Conservation (phyloP, 37 sponge, comb jelly and placozoan species). For the Bolinopsis microptera region DNA sequence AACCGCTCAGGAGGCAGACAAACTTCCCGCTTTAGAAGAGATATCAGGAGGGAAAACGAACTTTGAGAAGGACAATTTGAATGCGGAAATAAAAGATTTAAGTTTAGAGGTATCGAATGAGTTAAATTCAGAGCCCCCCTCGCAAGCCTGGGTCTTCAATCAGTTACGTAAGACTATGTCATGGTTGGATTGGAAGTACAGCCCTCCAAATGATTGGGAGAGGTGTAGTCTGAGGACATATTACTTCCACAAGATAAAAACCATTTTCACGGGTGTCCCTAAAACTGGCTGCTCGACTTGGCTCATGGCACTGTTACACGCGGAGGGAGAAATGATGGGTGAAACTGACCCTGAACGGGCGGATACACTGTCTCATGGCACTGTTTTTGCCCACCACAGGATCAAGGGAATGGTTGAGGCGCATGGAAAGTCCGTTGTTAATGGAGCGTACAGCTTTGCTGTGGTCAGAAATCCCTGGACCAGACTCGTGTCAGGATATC, state of each 20-base stretch:
- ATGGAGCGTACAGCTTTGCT: neutral
- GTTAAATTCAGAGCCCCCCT: neutral
- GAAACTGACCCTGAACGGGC: neutral
- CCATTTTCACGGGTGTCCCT: neutral
- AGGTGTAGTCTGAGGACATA: neutral
- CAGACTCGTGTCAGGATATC: conserved; percentile 21
- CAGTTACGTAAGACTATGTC: neutral
- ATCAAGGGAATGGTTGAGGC: neutral
- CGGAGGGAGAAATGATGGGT: neutral
- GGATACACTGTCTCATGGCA: neutral
- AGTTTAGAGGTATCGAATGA: neutral
- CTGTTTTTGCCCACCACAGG: neutral
- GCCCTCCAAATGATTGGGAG: neutral
- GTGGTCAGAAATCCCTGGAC: conserved; percentile 28
- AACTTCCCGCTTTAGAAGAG: too few species aligned
- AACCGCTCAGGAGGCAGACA: too few species aligned
- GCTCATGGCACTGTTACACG: neutral
- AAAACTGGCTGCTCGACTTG: neutral
- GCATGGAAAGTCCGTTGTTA: neutral
- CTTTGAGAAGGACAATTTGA: too few species aligned
- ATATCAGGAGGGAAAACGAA: too few species aligned
- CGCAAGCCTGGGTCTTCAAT: neutral
- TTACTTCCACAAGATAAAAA: neutral
- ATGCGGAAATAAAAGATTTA: neutral
- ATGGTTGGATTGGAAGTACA: neutral